Evolutionary conservation across 2,888 invertebrate species (phyloP).

Genomic region (Andrena marginata): DNA sequence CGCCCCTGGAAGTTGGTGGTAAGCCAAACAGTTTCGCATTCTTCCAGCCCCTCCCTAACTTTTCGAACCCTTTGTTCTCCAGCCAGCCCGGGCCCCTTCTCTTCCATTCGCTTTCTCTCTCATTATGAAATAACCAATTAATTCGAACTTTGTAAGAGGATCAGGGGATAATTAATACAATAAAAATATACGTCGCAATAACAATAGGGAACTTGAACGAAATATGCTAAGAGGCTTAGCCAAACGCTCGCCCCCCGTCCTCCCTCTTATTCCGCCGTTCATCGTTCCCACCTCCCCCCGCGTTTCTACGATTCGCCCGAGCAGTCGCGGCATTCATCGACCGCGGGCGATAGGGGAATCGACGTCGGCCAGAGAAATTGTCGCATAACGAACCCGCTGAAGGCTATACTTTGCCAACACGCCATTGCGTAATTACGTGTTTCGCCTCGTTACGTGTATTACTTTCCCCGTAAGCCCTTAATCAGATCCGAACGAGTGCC

Average conservation of each 20-base stretch:
- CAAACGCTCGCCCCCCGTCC: conserved; percentile 46
- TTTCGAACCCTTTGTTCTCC: conserved; percentile 39
- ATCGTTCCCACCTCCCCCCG: background rate
- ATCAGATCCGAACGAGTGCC: conserved; percentile 76
- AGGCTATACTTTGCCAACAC: conserved; percentile 77
- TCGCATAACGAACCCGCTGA: conserved; percentile 56
- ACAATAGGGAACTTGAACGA: conserved; percentile 75
- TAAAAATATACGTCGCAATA: conserved; percentile 78
- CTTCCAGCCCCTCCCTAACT: conserved; percentile 32
- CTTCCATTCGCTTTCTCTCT: conserved; percentile 27
- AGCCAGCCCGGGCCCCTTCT: background rate
- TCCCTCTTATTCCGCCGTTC: background rate
- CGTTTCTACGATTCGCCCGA: conserved; percentile 6
- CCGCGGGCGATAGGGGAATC: conserved; percentile 8
- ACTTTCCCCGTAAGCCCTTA: conserved; percentile 78
- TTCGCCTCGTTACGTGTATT: conserved; percentile 83
- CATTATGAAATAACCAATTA: conserved; percentile 79
- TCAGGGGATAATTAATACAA: conserved; percentile 81
- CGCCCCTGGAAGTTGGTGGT: conserved; percentile 76
- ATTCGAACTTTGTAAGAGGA: conserved; percentile 80
- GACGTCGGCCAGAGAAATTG: conserved; percentile 32
- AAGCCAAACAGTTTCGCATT: conserved; percentile 79
- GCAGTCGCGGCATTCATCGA: background rate
- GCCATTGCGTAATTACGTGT: conserved; percentile 83
- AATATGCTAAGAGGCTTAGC: conserved; percentile 81